Conservation (phyloP, 2,797 vertebrate genomes). For the Eurystomus glaucurus region DNA sequence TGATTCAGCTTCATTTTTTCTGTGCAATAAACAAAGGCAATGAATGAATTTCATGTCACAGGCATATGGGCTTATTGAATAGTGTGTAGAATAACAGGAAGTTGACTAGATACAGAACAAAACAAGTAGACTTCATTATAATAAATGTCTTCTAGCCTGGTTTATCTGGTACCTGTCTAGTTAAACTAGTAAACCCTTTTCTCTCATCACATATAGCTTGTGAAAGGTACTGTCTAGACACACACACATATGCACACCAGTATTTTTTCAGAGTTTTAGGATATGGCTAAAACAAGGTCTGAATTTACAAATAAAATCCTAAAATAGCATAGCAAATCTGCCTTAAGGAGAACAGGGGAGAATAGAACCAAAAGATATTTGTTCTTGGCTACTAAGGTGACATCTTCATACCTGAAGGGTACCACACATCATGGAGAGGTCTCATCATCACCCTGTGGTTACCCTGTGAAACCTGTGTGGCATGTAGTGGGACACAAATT, state of each 20-base stretch:
- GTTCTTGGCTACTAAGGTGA: not conserved
- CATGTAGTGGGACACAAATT: not conserved
- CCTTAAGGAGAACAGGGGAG: not conserved
- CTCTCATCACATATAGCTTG: not conserved
- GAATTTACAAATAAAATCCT: slow-evolving; percentile 9
- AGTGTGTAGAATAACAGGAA: not conserved
- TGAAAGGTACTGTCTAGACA: not conserved
- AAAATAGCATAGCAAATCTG: not conserved
- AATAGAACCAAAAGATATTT: not conserved
- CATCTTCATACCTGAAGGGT: not conserved
- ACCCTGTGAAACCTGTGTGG: not conserved
- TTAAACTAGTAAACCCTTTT: not conserved
- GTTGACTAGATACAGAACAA: not conserved
- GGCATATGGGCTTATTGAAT: not conserved
- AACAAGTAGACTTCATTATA: not conserved
- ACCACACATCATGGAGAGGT: not conserved
- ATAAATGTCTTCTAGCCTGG: not conserved
- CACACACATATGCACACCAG: not conserved
- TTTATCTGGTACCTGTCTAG: not conserved
- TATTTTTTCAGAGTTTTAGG: not conserved
- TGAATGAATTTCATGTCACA: not conserved
- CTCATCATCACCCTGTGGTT: not conserved
- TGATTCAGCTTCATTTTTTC: not conserved
- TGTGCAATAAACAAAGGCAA: slow-evolving; percentile 2
- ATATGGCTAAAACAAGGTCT: not conserved